Evolutionary conservation across 2,797 vertebrate species (phyloP).

Genomic region (Mico argentatus): DNA sequence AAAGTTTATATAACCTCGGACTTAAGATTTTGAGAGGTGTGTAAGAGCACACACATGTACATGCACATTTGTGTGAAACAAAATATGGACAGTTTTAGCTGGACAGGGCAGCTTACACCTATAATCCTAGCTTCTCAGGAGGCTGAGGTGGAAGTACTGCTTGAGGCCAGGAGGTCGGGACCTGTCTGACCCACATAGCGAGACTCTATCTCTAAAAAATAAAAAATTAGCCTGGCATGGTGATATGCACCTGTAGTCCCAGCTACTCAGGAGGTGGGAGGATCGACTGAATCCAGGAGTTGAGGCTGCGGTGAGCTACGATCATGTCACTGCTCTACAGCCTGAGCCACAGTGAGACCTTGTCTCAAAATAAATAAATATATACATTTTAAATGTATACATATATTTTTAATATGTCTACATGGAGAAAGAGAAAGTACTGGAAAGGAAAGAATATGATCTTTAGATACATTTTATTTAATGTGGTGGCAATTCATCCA

Average conservation of each 20-base stretch:
- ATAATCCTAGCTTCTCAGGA: neutral
- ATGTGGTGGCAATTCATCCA: neutral
- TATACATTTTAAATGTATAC: neutral
- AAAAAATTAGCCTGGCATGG: neutral
- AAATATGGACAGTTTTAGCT: neutral
- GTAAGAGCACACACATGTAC: neutral
- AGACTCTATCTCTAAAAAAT: neutral
- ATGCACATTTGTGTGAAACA: neutral
- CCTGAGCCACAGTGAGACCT: neutral
- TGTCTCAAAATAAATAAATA: neutral
- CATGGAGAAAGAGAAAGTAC: neutral
- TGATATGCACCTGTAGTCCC: neutral
- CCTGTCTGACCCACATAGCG: neutral
- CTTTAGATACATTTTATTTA: neutral
- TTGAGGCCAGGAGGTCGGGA: neutral
- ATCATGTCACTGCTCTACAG: neutral
- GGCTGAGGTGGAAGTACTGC: neutral
- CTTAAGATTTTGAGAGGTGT: neutral
- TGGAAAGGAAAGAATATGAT: neutral
- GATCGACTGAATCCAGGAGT: neutral
- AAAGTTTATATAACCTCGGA: neutral
- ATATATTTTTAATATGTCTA: neutral
- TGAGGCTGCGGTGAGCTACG: neutral
- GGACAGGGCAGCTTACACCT: neutral
- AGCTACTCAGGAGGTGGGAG: neutral